A percentile compares a stretch with the other conserved stretches of the same genome.
These are phyloP conservation scores for Lynx canadensis DNA, from an alignment of 2,113 vertebrate species.

Conservation along the genomic window DNA sequence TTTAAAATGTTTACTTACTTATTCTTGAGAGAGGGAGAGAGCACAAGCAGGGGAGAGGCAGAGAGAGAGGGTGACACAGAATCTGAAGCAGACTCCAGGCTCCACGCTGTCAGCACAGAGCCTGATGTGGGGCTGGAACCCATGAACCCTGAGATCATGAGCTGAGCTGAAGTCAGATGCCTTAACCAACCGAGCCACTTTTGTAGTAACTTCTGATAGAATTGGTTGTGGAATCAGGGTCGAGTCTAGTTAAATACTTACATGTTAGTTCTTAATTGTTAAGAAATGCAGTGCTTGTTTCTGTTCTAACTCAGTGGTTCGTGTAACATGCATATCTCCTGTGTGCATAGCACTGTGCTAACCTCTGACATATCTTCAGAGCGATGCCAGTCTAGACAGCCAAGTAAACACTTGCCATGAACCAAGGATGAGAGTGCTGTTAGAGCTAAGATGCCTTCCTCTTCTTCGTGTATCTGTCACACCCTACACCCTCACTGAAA, in stretches of 20 bases:
- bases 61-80: too few relatives aligned
- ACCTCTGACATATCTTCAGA: background rate
- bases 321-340: background rate
- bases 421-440: background rate
- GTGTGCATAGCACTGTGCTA: background rate
- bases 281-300: background rate
- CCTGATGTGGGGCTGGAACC: too few relatives aligned
- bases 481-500: background rate
- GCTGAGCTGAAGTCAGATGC: too few relatives aligned
- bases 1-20: too few relatives aligned
- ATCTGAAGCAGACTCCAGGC: too few relatives aligned
- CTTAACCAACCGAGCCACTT: too few relatives aligned
- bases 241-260: background rate
- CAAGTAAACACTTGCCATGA: background rate
- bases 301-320: background rate
- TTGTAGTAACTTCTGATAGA: background rate
- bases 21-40: too few relatives aligned
- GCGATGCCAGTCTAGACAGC: background rate
- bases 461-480: background rate
- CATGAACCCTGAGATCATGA: too few relatives aligned
- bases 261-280: background rate
- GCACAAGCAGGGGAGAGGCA: too few relatives aligned
- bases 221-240: background rate
- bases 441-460: background rate
- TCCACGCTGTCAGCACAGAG: too few relatives aligned